These are phyloP conservation scores for Circus cinereus DNA, from an alignment of 2,797 vertebrate genomes.

Conservation along the genomic window DNA sequence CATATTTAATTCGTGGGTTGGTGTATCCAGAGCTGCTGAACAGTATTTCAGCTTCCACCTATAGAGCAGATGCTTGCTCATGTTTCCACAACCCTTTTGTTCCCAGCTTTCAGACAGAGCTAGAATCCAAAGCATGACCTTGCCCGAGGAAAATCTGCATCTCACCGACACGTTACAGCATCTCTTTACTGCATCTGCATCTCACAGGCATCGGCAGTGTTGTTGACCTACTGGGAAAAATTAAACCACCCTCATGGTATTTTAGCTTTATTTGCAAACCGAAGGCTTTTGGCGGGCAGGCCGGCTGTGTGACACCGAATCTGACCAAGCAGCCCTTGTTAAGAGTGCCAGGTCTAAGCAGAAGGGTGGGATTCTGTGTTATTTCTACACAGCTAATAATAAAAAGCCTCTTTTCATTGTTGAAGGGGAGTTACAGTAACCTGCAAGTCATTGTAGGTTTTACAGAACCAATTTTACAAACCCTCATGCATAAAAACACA, in stretches of 20 bases:
- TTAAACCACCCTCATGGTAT: fast-evolving
- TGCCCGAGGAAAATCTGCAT: fast-evolving
- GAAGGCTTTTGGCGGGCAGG: fast-evolving
- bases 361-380: neutral
- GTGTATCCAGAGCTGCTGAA: neutral
- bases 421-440: neutral
- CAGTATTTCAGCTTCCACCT: neutral
- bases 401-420: fast-evolving
- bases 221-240: fast-evolving
- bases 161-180: fast-evolving
- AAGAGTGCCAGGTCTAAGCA: no score
- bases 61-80: neutral
- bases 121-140: fast-evolving
- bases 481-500: neutral
- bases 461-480: no score
- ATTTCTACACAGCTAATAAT: fast-evolving
- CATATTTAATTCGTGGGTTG: fast-evolving
- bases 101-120: neutral
- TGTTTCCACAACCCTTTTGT: neutral
- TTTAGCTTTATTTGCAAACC: neutral
- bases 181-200: fast-evolving
- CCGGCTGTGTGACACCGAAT: fast-evolving
- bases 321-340: fast-evolving
- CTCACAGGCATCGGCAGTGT: fast-evolving
- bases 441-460: no score